Evolutionary conservation across 2,797 vertebrate species (phyloP).

Genomic region (Sebastes nivosus): DNA sequence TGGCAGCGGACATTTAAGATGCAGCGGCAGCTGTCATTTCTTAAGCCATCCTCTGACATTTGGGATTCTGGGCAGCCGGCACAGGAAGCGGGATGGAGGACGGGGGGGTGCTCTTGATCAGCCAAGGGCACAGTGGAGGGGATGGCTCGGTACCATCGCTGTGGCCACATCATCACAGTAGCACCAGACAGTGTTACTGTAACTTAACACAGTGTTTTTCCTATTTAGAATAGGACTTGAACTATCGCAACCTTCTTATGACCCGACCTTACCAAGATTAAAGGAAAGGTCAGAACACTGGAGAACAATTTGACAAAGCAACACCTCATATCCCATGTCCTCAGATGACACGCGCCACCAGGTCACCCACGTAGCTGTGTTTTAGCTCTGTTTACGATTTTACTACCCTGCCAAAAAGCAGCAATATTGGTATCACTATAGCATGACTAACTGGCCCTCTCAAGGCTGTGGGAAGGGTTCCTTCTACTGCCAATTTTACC

Average conservation of each 20-base stretch:
- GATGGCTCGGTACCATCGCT: not conserved
- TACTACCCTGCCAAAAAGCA: not conserved
- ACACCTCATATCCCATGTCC: slow-evolving; percentile 13
- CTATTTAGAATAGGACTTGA: not conserved
- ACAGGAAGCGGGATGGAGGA: slow-evolving; percentile 45
- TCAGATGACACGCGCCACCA: not conserved
- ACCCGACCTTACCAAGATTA: not conserved
- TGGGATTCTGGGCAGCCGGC: slow-evolving; percentile 59
- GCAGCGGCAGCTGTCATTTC: slow-evolving; percentile 77
- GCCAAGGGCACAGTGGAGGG: slow-evolving; percentile 55
- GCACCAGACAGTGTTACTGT: slow-evolving; percentile 21
- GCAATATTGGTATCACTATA: slow-evolving; percentile 7
- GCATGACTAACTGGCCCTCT: slow-evolving; percentile 29
- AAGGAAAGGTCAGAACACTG: slow-evolving; percentile 21
- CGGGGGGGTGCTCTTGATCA: slow-evolving; percentile 22
- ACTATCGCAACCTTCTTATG: not conserved
- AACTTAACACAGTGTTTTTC: slow-evolving; percentile 43
- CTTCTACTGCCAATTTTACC: slow-evolving; percentile 48
- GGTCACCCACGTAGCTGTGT: not conserved
- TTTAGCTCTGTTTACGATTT: slow-evolving; percentile 12
- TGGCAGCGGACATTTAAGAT: slow-evolving; percentile 71
- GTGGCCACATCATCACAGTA: slow-evolving; percentile 8
- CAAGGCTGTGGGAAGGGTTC: slow-evolving; percentile 21
- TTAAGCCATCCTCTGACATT: slow-evolving; percentile 73
- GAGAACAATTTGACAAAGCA: slow-evolving; percentile 1